Percentiles rank a stretch among this genome's conserved stretches.
These are phyloP conservation scores for Pangasianodon hypophthalmus DNA, from an alignment of 2,113 vertebrate species.

Conservation along the genomic window DNA sequence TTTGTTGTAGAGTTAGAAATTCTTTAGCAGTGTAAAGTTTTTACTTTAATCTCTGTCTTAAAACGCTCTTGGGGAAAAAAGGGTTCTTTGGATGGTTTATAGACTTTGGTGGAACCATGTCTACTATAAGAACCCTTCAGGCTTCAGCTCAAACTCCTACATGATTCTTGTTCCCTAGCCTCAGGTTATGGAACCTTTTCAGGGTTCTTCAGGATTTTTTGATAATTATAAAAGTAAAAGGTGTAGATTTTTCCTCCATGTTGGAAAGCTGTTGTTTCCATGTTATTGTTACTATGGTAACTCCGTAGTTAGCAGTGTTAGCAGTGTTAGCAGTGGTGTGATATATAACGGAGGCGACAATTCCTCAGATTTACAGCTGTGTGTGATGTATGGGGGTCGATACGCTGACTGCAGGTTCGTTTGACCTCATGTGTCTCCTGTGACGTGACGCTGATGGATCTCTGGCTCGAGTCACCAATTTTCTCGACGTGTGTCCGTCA, in stretches of 20 bases:
- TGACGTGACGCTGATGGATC: conserved; percentile 57
- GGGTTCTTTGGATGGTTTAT: too few relatives aligned
- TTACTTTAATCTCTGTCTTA: too few relatives aligned
- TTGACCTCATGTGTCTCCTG: conserved; percentile 13
- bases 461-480: conserved; percentile 43
- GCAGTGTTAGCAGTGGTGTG: neutral
- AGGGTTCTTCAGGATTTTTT: too few relatives aligned
- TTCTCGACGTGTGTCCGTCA: conserved; percentile 60
- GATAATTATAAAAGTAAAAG: too few relatives aligned
- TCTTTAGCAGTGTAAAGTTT: too few relatives aligned
- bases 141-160: too few relatives aligned
- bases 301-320: neutral
- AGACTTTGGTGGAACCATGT: too few relatives aligned
- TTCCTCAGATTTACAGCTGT: neutral
- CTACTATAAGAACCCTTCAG: too few relatives aligned
- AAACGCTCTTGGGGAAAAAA: too few relatives aligned
- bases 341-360: neutral
- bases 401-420: conserved; percentile 50
- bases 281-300: neutral
- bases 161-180: too few relatives aligned
- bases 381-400: conserved; percentile 50
- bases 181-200: too few relatives aligned
- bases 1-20: too few relatives aligned
- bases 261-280: neutral
- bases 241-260: neutral